phyloP scores from a whole-genome alignment of 2,797 vertebrate species.

The Acanthiza pusilla region DNA sequence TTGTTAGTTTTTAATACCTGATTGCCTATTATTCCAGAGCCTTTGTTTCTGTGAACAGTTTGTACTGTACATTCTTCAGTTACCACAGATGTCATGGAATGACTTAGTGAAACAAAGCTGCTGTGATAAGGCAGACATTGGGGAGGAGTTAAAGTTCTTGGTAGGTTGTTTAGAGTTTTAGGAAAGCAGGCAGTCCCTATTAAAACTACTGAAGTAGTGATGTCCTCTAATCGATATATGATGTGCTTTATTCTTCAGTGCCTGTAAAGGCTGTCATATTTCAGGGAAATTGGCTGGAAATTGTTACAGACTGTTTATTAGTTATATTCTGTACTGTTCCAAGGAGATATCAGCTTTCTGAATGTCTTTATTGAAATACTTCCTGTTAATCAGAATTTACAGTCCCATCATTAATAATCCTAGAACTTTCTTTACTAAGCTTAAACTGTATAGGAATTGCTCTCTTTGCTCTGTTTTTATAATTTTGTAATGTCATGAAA shows the following conservation, averaged over 20 bases:
- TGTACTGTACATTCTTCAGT: neutral
- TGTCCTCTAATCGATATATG: neutral
- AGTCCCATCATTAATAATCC: neutral
- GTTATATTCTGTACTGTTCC: neutral
- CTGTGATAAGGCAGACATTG: neutral
- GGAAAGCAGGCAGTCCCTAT: neutral
- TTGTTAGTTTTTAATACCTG: neutral
- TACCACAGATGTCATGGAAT: neutral
- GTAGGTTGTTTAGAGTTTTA: neutral
- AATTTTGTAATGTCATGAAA: neutral
- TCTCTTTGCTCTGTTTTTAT: neutral
- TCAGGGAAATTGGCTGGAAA: neutral
- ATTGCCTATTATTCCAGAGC: neutral
- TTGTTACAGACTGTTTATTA: neutral
- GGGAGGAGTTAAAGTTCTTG: neutral
- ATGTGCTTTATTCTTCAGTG: neutral
- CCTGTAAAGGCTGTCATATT: neutral
- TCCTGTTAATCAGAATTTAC: neutral
- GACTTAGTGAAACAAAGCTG: neutral
- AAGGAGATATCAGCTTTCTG: neutral
- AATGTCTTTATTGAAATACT: neutral
- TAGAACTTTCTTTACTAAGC: neutral
- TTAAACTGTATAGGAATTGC: neutral
- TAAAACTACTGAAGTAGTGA: neutral
- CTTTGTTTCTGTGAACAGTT: constrained; percentile 22